Percentiles rank a stretch among this genome's conserved stretches.
These are phyloP conservation scores for Ictidomys tridecemlineatus DNA, from an alignment of 2,113 vertebrate genomes.

Conservation along the genomic window DNA sequence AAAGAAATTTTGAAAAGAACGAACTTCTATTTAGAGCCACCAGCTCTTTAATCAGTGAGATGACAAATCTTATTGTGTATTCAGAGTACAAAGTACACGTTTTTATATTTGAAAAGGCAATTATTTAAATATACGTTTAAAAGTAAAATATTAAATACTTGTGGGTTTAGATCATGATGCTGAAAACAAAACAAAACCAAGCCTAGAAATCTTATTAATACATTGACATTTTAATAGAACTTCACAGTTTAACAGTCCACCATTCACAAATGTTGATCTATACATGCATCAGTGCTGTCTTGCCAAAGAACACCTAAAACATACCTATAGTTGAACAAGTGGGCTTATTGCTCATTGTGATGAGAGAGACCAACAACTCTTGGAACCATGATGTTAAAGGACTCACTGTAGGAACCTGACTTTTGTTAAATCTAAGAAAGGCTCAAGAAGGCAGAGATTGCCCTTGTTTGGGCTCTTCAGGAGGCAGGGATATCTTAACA, in stretches of 20 bases:
- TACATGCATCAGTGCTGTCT: not conserved
- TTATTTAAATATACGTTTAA: slow-evolving; percentile 51
- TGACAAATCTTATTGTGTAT: slow-evolving; percentile 12
- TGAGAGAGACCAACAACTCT: not conserved
- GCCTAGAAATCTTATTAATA: slow-evolving; percentile 33
- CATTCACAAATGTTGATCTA: slow-evolving; percentile 25
- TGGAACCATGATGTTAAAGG: not conserved
- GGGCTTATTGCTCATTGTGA: not conserved
- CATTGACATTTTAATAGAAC: slow-evolving; percentile 3
- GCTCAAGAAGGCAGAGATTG: not conserved
- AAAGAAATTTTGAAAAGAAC: slow-evolving; percentile 44
- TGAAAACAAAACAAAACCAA: slow-evolving; percentile 74
- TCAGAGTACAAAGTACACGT: slow-evolving; percentile 63
- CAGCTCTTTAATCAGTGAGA: slow-evolving; percentile 44
- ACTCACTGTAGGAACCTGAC: not conserved
- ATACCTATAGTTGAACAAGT: not conserved
- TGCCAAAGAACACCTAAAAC: not conserved
- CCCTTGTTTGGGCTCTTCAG: not conserved
- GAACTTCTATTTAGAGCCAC: slow-evolving; percentile 10
- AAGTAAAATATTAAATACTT: slow-evolving; percentile 81
- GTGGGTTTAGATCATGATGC: slow-evolving; percentile 73
- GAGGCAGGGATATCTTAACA: not conserved
- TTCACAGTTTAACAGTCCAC: slow-evolving; percentile 26
- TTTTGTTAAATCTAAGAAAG: not conserved
- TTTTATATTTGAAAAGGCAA: slow-evolving; percentile 81